These are phyloP conservation scores for Eilema sororculum DNA, from an alignment of 2,888 invertebrate species.

Conservation along the genomic window DNA sequence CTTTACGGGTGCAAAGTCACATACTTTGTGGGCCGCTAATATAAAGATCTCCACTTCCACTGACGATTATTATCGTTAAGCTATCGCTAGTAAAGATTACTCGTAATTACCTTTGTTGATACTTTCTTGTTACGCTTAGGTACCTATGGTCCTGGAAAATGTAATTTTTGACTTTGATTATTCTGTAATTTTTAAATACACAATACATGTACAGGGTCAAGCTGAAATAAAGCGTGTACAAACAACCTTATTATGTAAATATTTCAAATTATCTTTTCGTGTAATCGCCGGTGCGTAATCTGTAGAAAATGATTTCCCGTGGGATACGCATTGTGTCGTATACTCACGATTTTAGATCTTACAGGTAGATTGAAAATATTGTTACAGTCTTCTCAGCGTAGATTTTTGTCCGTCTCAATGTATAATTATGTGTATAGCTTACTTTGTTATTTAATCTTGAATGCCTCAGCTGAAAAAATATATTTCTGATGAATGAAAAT, in stretches of 20 bases:
- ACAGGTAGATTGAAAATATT: constrained; percentile 12
- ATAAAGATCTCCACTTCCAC: neutral
- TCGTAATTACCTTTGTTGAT: no score
- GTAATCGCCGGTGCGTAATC: constrained; percentile 16
- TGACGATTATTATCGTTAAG: neutral
- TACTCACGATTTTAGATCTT: constrained; percentile 19
- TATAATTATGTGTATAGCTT: neutral
- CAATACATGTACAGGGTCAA: neutral
- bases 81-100: neutral
- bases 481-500: neutral
- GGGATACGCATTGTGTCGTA: constrained; percentile 22
- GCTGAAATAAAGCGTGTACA: neutral
- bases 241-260: constrained; percentile 17
- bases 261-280: constrained; percentile 19
- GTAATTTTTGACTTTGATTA: neutral
- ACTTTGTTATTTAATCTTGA: neutral
- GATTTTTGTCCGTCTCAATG: neutral
- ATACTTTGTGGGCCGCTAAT: neutral
- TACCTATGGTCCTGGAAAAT: neutral
- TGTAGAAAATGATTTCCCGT: constrained; percentile 24
- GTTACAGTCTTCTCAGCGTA: neutral
- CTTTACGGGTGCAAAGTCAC: neutral
- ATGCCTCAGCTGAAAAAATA: neutral
- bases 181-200: neutral
- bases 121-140: no score